These are phyloP conservation scores for Scrobipalpa costella DNA, from an alignment of 2,888 invertebrate genomes.

Conservation along the genomic window DNA sequence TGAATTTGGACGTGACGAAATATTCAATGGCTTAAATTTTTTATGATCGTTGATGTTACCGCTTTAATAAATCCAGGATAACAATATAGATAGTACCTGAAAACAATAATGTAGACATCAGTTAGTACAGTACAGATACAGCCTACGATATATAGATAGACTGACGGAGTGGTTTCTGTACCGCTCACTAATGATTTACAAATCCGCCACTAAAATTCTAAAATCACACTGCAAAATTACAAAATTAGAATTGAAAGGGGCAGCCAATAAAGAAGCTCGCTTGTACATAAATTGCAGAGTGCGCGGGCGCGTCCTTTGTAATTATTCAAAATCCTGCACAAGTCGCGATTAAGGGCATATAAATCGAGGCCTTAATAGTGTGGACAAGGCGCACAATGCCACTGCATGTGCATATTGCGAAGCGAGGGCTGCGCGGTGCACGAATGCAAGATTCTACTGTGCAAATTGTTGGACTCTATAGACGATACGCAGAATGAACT, in stretches of 20 bases:
- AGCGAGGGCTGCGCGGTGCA: constrained; percentile 43
- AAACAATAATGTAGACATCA: not conserved
- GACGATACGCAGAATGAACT: too few species aligned
- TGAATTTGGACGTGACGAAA: constrained; percentile 16
- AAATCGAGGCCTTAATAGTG: constrained; percentile 70
- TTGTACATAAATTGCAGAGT: constrained; percentile 45
- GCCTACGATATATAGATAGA: too few species aligned
- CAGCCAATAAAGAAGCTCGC: constrained; percentile 35
- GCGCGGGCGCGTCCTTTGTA: constrained; percentile 59
- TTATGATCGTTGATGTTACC: not conserved
- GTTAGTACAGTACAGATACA: too few species aligned
- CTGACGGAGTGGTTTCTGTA: too few species aligned
- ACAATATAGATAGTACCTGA: too few species aligned
- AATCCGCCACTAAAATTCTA: not conserved
- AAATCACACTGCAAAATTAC: not conserved
- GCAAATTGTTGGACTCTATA: not conserved
- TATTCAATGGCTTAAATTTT: not conserved
- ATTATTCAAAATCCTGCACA: constrained; percentile 66
- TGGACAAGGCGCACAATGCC: constrained; percentile 70
- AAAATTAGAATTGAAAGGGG: constrained; percentile 23
- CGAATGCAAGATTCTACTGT: constrained; percentile 24
- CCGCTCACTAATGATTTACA: too few species aligned
- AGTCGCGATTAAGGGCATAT: constrained; percentile 65
- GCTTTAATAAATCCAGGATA: too few species aligned
- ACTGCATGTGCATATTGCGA: constrained; percentile 51